A percentile compares a stretch with the other conserved stretches of the same genome.
These are phyloP conservation scores for Caenorhabditis uteleia DNA, from an alignment of 2,888 invertebrate species.

Conservation along the genomic window DNA sequence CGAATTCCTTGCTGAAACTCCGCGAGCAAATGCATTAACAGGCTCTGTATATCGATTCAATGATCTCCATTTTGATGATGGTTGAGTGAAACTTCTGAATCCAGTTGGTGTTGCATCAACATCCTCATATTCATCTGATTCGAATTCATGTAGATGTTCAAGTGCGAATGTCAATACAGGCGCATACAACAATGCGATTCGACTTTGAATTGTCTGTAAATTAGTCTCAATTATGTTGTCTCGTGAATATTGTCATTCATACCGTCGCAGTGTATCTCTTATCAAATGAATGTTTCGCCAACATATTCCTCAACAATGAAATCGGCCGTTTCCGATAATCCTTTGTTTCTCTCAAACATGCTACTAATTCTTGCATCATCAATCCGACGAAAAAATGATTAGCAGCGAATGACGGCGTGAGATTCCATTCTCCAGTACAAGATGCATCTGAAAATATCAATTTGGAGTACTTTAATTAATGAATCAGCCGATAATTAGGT, in stretches of 20 bases:
- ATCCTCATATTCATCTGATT: constrained; percentile 39
- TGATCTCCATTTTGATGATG: constrained; percentile 7
- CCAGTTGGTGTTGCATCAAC: constrained; percentile 37
- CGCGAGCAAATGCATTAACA: constrained; percentile 9
- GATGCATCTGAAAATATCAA: constrained; percentile 56
- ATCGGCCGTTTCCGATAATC: constrained; percentile 84
- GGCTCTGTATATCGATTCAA: constrained; percentile 19
- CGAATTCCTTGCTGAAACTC: constrained; percentile 11
- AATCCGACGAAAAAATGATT: constrained; percentile 90
- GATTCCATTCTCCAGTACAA: constrained; percentile 71
- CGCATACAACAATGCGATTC: constrained; percentile 87
- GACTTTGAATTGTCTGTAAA: constrained; percentile 66
- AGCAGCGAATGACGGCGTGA: constrained; percentile 84
- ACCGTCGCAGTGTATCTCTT: constrained; percentile 84
- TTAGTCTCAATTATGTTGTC: neutral
- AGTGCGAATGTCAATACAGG: constrained; percentile 87
- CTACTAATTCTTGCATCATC: constrained; percentile 85
- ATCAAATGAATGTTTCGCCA: constrained; percentile 93
- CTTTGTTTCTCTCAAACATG: constrained; percentile 84
- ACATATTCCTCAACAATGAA: constrained; percentile 80
- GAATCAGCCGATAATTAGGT: too few relatives aligned
- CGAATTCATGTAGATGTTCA: constrained; percentile 83
- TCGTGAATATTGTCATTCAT: constrained; percentile 20
- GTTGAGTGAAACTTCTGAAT: constrained; percentile 4
- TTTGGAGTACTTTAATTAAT: too few relatives aligned